Percentiles rank a stretch among this genome's conserved stretches.
phyloP scores from a whole-genome alignment of 1,140 invertebrate species.

The Orchestia grillus region DNA sequence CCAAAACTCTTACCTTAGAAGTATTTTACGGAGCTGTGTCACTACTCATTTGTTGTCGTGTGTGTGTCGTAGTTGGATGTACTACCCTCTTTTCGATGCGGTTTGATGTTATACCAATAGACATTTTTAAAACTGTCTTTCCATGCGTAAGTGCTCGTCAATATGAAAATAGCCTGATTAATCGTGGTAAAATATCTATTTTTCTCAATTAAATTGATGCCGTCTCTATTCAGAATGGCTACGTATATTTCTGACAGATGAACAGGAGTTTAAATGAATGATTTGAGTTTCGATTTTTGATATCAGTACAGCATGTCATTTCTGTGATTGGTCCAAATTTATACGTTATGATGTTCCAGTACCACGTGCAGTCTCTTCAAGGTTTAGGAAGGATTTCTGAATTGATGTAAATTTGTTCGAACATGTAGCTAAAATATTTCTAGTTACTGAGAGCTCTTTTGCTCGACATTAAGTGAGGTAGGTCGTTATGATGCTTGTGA shows the following conservation, averaged over 20 bases:
- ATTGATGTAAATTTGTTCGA: neutral
- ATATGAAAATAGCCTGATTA: neutral
- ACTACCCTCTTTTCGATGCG: constrained; percentile 13
- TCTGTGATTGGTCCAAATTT: neutral
- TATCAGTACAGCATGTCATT: neutral
- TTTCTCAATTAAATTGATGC: neutral
- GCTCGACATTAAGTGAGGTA: neutral
- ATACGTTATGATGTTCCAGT: neutral
- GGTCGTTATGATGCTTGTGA: neutral
- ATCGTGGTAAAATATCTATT: neutral
- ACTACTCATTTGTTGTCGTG: constrained; percentile 15
- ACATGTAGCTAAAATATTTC: neutral
- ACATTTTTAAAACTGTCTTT: neutral
- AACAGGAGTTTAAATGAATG: neutral
- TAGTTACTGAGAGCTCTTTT: neutral
- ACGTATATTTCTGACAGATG: neutral
- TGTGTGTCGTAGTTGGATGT: constrained; percentile 18
- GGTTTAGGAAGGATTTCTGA: neutral
- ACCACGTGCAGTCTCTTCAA: too few species aligned
- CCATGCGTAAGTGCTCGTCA: neutral
- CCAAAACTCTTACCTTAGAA: constrained; percentile 29
- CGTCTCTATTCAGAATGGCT: neutral
- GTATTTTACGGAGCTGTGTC: neutral
- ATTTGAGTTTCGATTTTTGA: neutral
- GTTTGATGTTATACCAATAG: constrained; percentile 5